phyloP scores from a whole-genome alignment of 2,888 invertebrate genomes.

The Agrotis puta region DNA sequence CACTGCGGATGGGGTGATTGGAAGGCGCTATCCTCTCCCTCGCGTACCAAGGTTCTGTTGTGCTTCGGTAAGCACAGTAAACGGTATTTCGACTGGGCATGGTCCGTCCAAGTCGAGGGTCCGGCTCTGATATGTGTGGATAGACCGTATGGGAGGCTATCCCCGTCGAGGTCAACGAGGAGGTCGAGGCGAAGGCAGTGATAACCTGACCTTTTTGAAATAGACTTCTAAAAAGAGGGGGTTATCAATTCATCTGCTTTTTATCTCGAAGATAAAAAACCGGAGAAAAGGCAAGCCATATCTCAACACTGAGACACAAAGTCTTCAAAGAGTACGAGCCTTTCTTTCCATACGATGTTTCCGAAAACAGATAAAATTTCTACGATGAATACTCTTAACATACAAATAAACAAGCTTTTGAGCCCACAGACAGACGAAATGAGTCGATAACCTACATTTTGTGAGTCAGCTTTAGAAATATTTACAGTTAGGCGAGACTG shows the following conservation, averaged over 20 bases:
- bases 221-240: too few relatives aligned
- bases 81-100: too few relatives aligned
- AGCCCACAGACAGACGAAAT: constrained; percentile 17
- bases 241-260: background rate
- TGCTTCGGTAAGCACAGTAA: background rate
- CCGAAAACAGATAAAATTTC: background rate
- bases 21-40: too few relatives aligned
- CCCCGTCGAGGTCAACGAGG: background rate
- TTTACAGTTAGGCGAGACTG: constrained; percentile 39
- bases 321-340: background rate
- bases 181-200: background rate
- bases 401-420: background rate
- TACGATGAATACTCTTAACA: background rate
- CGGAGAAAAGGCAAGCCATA: too few relatives aligned
- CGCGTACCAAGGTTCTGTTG: too few relatives aligned
- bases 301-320: background rate
- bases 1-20: too few relatives aligned
- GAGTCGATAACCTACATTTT: constrained; percentile 54
- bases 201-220: too few relatives aligned
- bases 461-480: constrained; percentile 23
- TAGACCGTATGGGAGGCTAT: background rate
- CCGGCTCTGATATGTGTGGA: too few relatives aligned
- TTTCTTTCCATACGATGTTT: background rate
- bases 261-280: background rate
- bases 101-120: too few relatives aligned